Evolutionary conservation across 64 coral and sea anemone genomes (phyloP).

Genomic region (Stichodactyla helianthus): DNA sequence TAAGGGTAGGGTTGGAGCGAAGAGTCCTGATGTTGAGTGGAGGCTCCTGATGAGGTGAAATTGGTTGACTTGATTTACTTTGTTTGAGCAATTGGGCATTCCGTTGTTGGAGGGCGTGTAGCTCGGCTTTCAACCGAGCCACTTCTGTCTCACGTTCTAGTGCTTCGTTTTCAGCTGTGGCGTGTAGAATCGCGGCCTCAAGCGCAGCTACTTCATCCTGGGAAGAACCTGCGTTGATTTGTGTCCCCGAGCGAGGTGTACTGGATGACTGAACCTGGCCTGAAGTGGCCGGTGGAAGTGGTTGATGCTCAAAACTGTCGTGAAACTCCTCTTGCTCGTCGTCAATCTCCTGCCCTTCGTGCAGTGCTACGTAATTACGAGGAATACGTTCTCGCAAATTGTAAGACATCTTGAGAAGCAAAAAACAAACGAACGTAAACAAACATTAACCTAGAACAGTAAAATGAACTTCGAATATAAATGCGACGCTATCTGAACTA

Average conservation of each 20-base stretch:
- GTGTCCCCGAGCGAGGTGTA: background rate
- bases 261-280: background rate
- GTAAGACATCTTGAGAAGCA: constrained; percentile 1
- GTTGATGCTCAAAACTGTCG: background rate
- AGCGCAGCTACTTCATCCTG: background rate
- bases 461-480: background rate
- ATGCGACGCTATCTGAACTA: too few species aligned
- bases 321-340: constrained; percentile 6
- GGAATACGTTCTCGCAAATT: constrained; percentile 1
- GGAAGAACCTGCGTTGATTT: background rate
- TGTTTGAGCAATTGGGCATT: too few species aligned
- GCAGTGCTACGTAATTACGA: background rate
- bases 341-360: background rate
- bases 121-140: too few species aligned
- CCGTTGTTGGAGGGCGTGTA: too few species aligned
- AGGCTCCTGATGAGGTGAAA: too few species aligned
- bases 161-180: too few species aligned
- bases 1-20: background rate
- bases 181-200: too few species aligned
- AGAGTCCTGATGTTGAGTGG: too few species aligned
- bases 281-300: background rate
- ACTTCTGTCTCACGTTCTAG: too few species aligned
- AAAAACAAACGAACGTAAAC: background rate
- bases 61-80: too few species aligned
- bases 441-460: background rate